Base-by-base conservation (phyloP, 2,113 vertebrate species). In the Rhea americana region DNA sequence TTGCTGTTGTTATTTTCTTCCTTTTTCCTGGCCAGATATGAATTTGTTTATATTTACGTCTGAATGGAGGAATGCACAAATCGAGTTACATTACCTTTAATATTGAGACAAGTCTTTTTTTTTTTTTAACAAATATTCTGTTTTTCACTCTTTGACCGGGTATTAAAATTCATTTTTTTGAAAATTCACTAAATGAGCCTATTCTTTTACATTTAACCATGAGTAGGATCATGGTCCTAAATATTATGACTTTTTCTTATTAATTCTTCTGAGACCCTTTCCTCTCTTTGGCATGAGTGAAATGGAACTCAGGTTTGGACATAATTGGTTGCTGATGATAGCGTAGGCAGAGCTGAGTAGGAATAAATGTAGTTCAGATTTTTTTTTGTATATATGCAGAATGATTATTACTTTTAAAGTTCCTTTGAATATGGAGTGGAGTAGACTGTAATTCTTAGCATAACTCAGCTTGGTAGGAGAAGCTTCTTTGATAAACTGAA, bases 241-340 rank as follows among this genome's bases (percentile, higher is more conserved):
- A 17, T 78, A 48, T 84, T 90, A 18, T 77, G 66, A 70, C 16
- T 59, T 5, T 63, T 17, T 89, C 19, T 59, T 80, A 9, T 63
- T 63, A 65, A 43, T 85, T 93, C 66, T 86, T 86, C 61, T 68
- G 58, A 63, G 74, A 68, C 1, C 22, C 6, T 16, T 89, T 84
- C 22, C 53, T 76, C 19, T 89, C 62, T 92, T 73, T 56, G 35
- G 28, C 61, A 82, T 51, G n/a, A 91, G 5, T 35, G 30, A 79
- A 84, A 75, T 48, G 11, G 76, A 89, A 76, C 87, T 87, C 82
- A 73, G 28, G 7, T 76, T 85, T 79, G 70, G 87, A 82, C 25
- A 22, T 84, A 85, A 93, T 76, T 82, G 26, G 26, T 78, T 85
- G 24, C 48, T 87, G 71, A 39, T 75, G 58, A 94, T 87, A 82